A percentile compares a stretch with the other conserved stretches of the same genome.
Conservation (phyloP, 2,113 vertebrate genomes). For the Arenaria interpres region DNA sequence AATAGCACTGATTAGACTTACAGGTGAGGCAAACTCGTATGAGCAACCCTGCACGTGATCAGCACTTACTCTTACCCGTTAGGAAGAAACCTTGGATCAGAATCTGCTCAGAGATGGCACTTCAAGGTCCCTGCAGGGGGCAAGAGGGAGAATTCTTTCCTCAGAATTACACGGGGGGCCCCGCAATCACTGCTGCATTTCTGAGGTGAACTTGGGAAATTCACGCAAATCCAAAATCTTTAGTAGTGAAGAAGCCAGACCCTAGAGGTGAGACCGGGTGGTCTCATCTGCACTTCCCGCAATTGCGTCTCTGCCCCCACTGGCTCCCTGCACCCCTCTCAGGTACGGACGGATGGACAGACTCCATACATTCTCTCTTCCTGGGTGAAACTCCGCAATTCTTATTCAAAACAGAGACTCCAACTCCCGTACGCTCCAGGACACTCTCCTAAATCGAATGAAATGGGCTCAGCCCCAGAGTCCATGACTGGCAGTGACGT, state of each 20-base stretch:
- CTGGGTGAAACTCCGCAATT: background rate
- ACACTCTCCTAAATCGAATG: background rate
- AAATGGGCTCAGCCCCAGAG: background rate
- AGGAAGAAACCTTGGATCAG: background rate
- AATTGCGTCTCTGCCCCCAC: background rate
- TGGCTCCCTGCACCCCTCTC: background rate
- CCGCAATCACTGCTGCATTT: background rate
- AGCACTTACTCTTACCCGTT: background rate
- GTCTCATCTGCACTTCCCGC: background rate
- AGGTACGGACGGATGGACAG: background rate
- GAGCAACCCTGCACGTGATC: background rate
- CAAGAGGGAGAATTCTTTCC: background rate
- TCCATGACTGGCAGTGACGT: background rate
- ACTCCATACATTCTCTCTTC: background rate
- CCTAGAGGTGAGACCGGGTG: background rate
- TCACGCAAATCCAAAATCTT: background rate
- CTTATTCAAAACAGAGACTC: background rate
- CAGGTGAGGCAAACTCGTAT: background rate
- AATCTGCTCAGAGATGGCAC: background rate
- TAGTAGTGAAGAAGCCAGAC: background rate
- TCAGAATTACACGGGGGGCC: background rate
- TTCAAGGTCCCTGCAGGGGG: background rate
- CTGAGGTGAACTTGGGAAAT: background rate
- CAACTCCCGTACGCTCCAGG: fast-evolving
- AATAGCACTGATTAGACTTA: background rate